Evolutionary conservation across 1,140 invertebrate species (phyloP), one percentile per base, ranked within the genome.

Genomic region (Calliphora vicina): DNA sequence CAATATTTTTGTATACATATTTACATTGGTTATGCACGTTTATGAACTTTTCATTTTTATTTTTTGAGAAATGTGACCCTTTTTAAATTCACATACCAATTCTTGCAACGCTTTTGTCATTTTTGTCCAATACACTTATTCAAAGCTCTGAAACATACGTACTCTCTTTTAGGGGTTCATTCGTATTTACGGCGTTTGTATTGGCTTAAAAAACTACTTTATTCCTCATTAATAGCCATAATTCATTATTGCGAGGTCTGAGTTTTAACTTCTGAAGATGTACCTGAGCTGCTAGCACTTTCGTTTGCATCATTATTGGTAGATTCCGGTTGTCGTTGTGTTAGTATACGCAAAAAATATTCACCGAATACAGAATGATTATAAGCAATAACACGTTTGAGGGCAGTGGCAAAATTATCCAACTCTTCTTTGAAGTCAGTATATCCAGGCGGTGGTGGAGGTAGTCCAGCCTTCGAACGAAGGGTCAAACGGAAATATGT

Each of bases 301-400:
- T 23, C n/a, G 45, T 20, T 50, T n/a, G 20, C 2, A 17, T 35
- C 57, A 73, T 17, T 78, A 20, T 35, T 81, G 8, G 71, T 20
- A 25, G 72, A 17, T 3, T 50, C 82, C 29, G 45, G 76, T 50
- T 78, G 84, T 50, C 72, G 81, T 35, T 84, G 80, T 42, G 84
- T 85, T 13, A 90, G 85, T 25, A 89, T 78, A 57, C 86, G 67
- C 13, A 86, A 78, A 12, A 90, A 89, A 81, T 90, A 87, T 57
- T 91, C 88, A 15, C 89, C 88, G 76, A 90, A 91, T 1, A 91
- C 90, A 20, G 88, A 88, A 76, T 90, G 89, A 82, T 91, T 91
- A 83, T 91, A 91, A 43, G 85, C 84, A 15, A 90, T 87, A 1
- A 91, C 82, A 1, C 89, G 88, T n/a, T 88, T 87, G 17, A 91